Evolutionary conservation across 2,888 invertebrate genomes (phyloP), one percentile per base, ranked within the genome.

Genomic region (Balanococcus diminutus): DNA sequence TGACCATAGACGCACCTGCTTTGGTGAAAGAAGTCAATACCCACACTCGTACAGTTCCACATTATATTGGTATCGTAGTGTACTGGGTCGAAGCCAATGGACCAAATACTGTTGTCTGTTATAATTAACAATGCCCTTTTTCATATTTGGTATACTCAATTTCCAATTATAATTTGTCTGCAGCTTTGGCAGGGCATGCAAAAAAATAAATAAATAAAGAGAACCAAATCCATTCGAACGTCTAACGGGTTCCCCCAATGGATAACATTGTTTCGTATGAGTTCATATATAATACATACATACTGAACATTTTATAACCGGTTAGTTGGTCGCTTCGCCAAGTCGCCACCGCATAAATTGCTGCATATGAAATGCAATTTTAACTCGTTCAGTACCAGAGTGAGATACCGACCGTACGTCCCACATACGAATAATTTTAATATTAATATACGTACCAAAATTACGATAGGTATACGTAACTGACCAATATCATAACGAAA

Each of bases 91-190:
- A 46, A 6, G n/a, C n/a, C 46, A 5, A n/a, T 14, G 25, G 9
- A 22, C 25, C 61, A 22, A 61, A 61, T 61, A 61, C 61, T 61
- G 61, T 61, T 61, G 25, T 61, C 61, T 61, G 61, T 61, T 61
- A 61, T 61, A 61, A 61, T 61, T 61, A 61, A 61, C 61, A 61
- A 61, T 61, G 61, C 25, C 61, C 61, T 61, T 61, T 61, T 61
- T 61, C 61, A 25, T 56, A 22, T 61, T n/a, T n/a, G n/a, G n/a
- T 11, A 61, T 9, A 6, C 46, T 46, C 46, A 61, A 61, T 61
- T 61, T 61, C 61, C 25, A 61, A 61, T 61, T 61, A 61, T 61
- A 61, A 61, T 61, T 61, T 25, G 61, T 9, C 11, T 61, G 25
- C 25, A 22, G 61, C 25, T 61, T 61, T 61, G 61, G 61, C 61